phyloP scores from a whole-genome alignment of 2,113 vertebrate genomes.

The Otus sunia region DNA sequence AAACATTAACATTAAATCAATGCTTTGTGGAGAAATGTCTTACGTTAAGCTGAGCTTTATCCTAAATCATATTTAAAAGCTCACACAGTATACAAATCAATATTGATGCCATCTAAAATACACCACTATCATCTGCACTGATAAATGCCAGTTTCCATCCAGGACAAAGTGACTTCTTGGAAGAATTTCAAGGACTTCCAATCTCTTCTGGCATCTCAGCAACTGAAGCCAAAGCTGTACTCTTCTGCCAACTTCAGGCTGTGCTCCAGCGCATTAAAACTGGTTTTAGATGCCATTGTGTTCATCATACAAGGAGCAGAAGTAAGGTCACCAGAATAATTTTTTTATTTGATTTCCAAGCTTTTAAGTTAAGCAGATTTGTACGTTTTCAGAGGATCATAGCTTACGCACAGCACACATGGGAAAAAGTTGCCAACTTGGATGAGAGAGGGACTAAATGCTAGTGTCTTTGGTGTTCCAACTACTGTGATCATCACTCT shows the following conservation, averaged over 20 bases:
- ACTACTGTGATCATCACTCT: neutral
- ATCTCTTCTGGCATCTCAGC: conserved; percentile 61
- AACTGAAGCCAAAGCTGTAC: conserved; percentile 28
- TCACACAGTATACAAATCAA: conserved; percentile 54
- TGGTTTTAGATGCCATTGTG: conserved; percentile 49
- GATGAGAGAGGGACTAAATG: neutral
- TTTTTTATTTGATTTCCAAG: conserved; percentile 43
- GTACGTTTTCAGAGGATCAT: neutral
- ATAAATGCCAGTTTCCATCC: conserved; percentile 55
- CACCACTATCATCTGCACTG: conserved; percentile 43
- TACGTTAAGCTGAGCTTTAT: conserved; percentile 52
- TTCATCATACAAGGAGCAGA: conserved; percentile 36
- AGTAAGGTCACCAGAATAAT: conserved; percentile 49
- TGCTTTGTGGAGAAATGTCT: conserved; percentile 36
- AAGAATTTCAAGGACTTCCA: conserved; percentile 63
- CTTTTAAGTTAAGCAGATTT: conserved; percentile 51
- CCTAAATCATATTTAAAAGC: conserved; percentile 66
- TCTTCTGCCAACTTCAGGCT: conserved; percentile 52
- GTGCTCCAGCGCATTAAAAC: conserved; percentile 42
- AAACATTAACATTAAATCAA: conserved; percentile 51
- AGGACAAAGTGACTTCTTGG: conserved; percentile 67
- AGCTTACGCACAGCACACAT: neutral
- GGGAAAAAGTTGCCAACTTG: neutral
- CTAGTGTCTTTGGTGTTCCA: neutral
- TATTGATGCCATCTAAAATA: conserved; percentile 61